Base-by-base conservation (phyloP, 1,140 invertebrate species). In the Linepithema humile region DNA sequence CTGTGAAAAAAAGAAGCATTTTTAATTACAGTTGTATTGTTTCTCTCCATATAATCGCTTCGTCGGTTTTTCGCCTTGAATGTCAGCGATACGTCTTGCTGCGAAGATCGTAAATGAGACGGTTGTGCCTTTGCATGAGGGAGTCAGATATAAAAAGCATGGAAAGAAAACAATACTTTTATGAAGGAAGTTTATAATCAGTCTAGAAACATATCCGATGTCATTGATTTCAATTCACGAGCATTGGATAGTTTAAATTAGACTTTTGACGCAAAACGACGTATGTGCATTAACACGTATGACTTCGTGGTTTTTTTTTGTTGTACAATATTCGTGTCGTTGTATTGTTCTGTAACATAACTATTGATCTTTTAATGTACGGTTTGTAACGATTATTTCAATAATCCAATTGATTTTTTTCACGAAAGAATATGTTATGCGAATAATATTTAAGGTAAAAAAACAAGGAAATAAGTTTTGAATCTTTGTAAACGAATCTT, bases 181-280 rank as follows among this genome's bases (percentile, higher is more conserved):
- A 69, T 40, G 23, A 57, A 2, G 5, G 9, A 65, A 57, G 48
- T 84, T 48, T 84, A 67, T 80, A 57, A 87, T 84, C 74, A 85
- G 86, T 73, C 86, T 88, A 88, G 59, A 84, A 80, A 69, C 82
- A 80, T 87, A 84, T 84, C 85, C 73, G 74, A 88, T 32, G 20
- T 78, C 35, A 69, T n/a, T n/a, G n/a, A n/a, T n/a, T n/a, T n/a
- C n/a, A n/a, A n/a, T n/a, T n/a, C n/a, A n/a, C n/a, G 6, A 78
- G 29, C 67, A 67, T 64, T 38, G 6, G 20, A 50, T 4, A 9
- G 23, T n/a, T 20, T 23, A 12, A 9, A 80, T 70, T 80, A 35
- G n/a, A 55, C n/a, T 29, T 69, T 67, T 55, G 48, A 35, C 29
- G 40, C 26, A 35, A 70, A 55, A 80, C 38, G 17, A 64, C n/a